phyloP scores from a whole-genome alignment of 2,888 invertebrate species.

The Orthonevra nobilis region DNA sequence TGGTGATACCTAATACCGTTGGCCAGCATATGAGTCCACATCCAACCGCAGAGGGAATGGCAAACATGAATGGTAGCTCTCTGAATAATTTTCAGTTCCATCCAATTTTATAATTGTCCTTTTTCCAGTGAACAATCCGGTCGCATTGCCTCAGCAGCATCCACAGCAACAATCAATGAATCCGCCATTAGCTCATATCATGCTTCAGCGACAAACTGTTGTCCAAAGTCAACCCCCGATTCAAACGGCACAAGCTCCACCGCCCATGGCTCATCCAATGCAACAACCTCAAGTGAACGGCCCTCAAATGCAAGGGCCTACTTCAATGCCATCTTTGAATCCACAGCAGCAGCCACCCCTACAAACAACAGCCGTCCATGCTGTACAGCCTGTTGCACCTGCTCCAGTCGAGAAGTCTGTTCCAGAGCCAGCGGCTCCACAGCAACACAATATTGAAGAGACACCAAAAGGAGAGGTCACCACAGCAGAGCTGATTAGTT shows the following conservation, averaged over 20 bases:
- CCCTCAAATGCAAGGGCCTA: slow-evolving; percentile 20
- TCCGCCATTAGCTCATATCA: slow-evolving; percentile 72
- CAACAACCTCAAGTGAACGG: slow-evolving; percentile 51
- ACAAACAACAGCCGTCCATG: slow-evolving; percentile 68
- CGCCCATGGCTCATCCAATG: slow-evolving; percentile 59
- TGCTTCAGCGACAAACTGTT: slow-evolving; percentile 72
- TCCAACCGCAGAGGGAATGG: slow-evolving; percentile 68
- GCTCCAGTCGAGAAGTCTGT: slow-evolving; percentile 64
- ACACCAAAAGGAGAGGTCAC: slow-evolving; percentile 81
- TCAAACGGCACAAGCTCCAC: slow-evolving; percentile 59
- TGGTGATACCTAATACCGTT: slow-evolving; percentile 50
- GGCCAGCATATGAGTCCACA: slow-evolving; percentile 62
- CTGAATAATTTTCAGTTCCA: neutral
- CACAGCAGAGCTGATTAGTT: slow-evolving; percentile 90
- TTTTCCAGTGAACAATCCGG: slow-evolving; percentile 30
- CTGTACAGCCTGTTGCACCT: slow-evolving; percentile 52
- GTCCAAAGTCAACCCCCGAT: slow-evolving; percentile 71
- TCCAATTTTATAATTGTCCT: neutral
- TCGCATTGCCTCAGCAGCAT: slow-evolving; percentile 62
- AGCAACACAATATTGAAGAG: slow-evolving; percentile 77
- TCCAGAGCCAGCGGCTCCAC: slow-evolving; percentile 74
- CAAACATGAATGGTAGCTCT: slow-evolving; percentile 71
- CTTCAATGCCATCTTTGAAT: slow-evolving; percentile 44
- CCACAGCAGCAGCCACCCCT: slow-evolving; percentile 62
- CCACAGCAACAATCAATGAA: slow-evolving; percentile 63